Evolutionary conservation across 2,113 vertebrate genomes (phyloP), one percentile per base, ranked within the genome.

Genomic region (Hemiprocne comata): DNA sequence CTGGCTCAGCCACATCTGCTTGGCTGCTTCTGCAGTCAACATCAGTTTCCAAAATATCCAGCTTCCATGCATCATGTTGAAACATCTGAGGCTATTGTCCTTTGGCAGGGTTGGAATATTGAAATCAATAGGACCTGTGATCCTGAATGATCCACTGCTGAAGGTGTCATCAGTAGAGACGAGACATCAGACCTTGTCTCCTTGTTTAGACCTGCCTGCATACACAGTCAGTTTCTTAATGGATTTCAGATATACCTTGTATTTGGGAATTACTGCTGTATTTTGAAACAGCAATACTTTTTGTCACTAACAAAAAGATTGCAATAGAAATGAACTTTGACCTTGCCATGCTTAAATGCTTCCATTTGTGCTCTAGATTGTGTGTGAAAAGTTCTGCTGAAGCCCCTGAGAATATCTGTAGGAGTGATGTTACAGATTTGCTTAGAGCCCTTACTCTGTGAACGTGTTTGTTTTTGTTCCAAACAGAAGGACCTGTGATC

Each of bases 41-140:
- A 78, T 46, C 53, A 7, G 4, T 65, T 88, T 92, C 76, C 79
- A 80, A 88, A 90, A 54, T 40, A 87, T 13, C 28, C 69, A 60
- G 25, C 25, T 89, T 84, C 83, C 0, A 0, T 62, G 46, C 0
- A 0, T 64, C 44, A 40, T 11, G 2, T 46, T 44, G 66, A 61
- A 85, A 72, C 26, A 12, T 73, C 53, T 75, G 48, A 85, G 34
- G 6, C 31, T 61, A 1, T 14, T 87, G 65, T 55, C 57, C 77
- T 85, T 91, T 0, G 0, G 11, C 3, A 53, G 53, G 26, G 14
- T 28, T 89, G 48, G 26, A 55, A 53, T 72, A 31, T 12, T 42
- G 42, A 60, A 78, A 87, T 65, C 77, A 87, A 24, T 48, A 40
- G 14, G 24, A 67, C 7, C 40, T 85, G 53, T 4, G 5, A 67